phyloP scores from a whole-genome alignment of 2,113 vertebrate genomes.

The Danio rerio region DNA sequence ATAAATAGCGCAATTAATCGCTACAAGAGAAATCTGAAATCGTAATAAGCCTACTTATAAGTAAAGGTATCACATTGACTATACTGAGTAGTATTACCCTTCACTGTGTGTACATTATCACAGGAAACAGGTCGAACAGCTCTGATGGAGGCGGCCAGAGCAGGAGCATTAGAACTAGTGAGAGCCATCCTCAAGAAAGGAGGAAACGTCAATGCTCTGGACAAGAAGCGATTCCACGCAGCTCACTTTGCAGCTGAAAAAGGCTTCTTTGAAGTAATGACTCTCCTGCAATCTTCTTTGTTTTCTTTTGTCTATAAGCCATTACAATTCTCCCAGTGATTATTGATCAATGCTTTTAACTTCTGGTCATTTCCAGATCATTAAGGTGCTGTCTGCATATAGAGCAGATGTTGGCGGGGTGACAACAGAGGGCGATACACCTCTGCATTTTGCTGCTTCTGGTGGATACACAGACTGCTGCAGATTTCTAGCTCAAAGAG shows the following conservation, averaged over 20 bases:
- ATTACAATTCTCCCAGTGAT: conserved; percentile 7
- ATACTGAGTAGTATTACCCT: background rate
- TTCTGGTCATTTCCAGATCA: conserved; percentile 63
- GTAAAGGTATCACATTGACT: background rate
- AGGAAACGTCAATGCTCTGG: conserved; percentile 79
- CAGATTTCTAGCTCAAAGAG: conserved; percentile 93
- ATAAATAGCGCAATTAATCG: no score
- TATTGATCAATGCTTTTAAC: background rate
- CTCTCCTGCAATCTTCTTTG: background rate
- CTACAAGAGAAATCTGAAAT: no score
- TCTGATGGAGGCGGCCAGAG: conserved; percentile 86
- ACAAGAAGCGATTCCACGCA: conserved; percentile 78
- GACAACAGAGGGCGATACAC: conserved; percentile 81
- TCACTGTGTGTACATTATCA: conserved; percentile 19
- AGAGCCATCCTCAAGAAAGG: conserved; percentile 82
- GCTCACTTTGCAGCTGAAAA: conserved; percentile 91
- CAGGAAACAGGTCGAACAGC: conserved; percentile 87
- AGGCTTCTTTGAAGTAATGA: conserved; percentile 86
- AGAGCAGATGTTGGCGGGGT: conserved; percentile 82
- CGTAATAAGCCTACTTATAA: background rate
- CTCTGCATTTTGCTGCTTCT: conserved; percentile 88
- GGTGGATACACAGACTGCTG: conserved; percentile 86
- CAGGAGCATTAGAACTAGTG: conserved; percentile 80
- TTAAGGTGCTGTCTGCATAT: conserved; percentile 78
- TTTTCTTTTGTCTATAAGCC: background rate